A percentile compares a stretch with the other conserved stretches of the same genome.
Conservation (phyloP, 1,140 invertebrate genomes). For the Phenacoccus solenopsis region DNA sequence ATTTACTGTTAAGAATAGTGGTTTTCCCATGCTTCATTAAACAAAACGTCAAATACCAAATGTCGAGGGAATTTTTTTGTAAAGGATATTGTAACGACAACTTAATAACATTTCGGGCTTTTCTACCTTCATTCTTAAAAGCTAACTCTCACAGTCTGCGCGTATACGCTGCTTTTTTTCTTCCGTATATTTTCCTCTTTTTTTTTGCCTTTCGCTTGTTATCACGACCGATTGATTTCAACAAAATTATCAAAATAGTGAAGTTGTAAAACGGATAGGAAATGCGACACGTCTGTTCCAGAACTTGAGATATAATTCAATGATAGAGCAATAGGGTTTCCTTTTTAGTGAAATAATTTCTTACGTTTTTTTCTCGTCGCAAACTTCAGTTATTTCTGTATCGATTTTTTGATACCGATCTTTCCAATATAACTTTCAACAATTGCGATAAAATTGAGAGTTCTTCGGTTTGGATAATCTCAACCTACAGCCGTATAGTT, state of each 20-base stretch:
- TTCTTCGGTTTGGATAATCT: too few species aligned
- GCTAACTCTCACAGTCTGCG: neutral
- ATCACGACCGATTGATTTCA: constrained; percentile 1
- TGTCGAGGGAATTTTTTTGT: neutral
- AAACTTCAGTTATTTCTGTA: too few species aligned
- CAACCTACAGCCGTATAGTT: too few species aligned
- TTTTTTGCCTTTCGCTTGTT: neutral
- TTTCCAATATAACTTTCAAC: too few species aligned
- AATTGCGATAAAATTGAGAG: too few species aligned
- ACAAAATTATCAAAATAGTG: neutral
- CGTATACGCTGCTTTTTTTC: neutral
- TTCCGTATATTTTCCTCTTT: too few species aligned
- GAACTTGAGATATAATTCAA: neutral
- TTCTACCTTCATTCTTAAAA: constrained; percentile 3
- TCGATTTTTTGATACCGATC: too few species aligned
- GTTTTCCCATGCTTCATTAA: neutral
- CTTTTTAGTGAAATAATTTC: too few species aligned
- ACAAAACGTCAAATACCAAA: neutral
- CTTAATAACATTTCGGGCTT: constrained; percentile 2
- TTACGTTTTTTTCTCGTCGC: too few species aligned
- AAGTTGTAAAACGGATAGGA: neutral
- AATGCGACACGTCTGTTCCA: neutral
- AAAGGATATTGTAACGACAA: neutral
- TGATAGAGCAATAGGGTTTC: too few species aligned
- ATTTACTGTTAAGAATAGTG: neutral